Evolutionary conservation across 2,113 vertebrate genomes (phyloP).

Genomic region (Pteruthius melanotis): DNA sequence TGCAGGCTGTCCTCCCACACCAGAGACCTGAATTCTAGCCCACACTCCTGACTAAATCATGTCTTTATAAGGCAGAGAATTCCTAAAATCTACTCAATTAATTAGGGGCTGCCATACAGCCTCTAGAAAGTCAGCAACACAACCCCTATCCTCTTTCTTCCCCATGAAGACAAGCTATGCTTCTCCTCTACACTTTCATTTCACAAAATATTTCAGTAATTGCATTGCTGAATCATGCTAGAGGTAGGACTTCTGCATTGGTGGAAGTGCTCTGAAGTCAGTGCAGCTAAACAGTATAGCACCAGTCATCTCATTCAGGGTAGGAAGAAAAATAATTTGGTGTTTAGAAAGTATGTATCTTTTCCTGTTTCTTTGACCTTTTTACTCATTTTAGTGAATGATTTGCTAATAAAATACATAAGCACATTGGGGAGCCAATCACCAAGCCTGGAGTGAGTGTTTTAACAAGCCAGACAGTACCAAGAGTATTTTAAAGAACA

Average conservation of each 20-base stretch:
- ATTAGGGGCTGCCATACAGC: neutral
- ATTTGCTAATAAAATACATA: neutral
- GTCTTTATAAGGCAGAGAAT: neutral
- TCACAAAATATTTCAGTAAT: neutral
- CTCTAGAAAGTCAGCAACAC: neutral
- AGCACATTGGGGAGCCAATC: neutral
- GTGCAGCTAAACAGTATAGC: neutral
- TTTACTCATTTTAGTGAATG: neutral
- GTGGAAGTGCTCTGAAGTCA: neutral
- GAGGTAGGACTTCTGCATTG: neutral
- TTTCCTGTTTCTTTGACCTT: neutral
- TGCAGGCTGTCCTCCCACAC: conserved; percentile 26
- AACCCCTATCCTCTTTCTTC: neutral
- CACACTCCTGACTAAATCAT: neutral
- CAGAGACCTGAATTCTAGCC: neutral
- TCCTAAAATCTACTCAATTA: neutral
- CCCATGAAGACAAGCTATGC: neutral
- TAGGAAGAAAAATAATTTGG: neutral
- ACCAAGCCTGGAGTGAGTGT: neutral
- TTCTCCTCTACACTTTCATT: neutral
- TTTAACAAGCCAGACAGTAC: neutral
- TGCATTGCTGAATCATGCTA: neutral
- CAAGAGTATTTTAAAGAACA: neutral
- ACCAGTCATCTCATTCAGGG: neutral
- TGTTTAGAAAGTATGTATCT: neutral